A percentile compares a stretch with the other conserved stretches of the same genome.
Conservation (phyloP, 2,888 invertebrate genomes). For the Tetheella fluctuosa region DNA sequence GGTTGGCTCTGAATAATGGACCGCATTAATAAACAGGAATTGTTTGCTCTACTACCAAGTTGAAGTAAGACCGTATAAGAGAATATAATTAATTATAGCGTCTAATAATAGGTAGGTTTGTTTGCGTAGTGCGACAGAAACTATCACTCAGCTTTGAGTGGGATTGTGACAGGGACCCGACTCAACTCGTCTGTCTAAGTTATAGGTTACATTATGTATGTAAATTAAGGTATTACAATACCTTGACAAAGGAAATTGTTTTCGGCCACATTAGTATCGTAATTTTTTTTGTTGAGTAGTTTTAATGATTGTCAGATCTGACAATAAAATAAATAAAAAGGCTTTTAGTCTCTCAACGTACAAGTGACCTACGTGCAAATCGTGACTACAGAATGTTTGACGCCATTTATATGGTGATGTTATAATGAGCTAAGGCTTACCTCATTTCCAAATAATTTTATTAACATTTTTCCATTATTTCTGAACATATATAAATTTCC, state of each 20-base stretch:
- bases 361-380: too few relatives aligned
- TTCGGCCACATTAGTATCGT: not conserved
- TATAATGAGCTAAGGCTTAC: too few relatives aligned
- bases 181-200: constrained; percentile 17
- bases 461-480: too few relatives aligned
- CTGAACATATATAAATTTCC: too few relatives aligned
- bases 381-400: too few relatives aligned
- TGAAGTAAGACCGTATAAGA: constrained; percentile 64
- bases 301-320: too few relatives aligned
- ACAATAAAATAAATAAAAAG: too few relatives aligned
- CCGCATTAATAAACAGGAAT: constrained; percentile 78
- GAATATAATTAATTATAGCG: constrained; percentile 72
- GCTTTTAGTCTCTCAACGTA: too few relatives aligned
- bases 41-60: constrained; percentile 59
- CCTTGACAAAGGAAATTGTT: constrained; percentile 10
- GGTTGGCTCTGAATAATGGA: constrained; percentile 75
- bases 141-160: constrained; percentile 64
- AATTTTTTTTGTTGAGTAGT: too few relatives aligned
- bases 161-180: constrained; percentile 37
- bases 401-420: too few relatives aligned
- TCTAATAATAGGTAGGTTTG: constrained; percentile 52
- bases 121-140: constrained; percentile 53
- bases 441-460: too few relatives aligned
- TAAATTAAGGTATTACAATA: constrained; percentile 25
- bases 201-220: constrained; percentile 22